Evolutionary conservation across 2,113 vertebrate genomes (phyloP), one percentile per base, ranked within the genome.

Genomic region (Turnix velox): DNA sequence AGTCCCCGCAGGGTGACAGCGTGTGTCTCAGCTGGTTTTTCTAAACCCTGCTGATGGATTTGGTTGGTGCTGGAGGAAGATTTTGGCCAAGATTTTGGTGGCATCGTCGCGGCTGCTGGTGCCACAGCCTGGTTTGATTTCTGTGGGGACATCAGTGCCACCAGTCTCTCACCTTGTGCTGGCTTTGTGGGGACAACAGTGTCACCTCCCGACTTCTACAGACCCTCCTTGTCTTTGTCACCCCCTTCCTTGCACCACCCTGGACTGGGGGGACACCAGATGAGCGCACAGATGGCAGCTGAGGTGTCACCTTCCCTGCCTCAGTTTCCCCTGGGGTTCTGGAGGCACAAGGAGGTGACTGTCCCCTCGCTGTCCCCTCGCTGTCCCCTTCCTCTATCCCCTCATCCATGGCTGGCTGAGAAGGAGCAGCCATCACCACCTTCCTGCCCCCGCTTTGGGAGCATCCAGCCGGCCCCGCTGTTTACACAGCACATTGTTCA

Each of bases 401-500:
- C 35, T 19, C 31, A n/a, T 33, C 49, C 0, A 2, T 27, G 31
- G 16, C 7, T 48, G 46, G 91, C 90, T 77, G 88, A 12, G 83
- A 69, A 75, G 89, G 84, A 91, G 76, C 51, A 0, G 76, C 0
- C 14, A 93, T 80, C 69, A 49, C 92, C 92, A 92, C 79, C 88
- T 95, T 85, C 84, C 88, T 93, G 93, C 90, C 92, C 82, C 90
- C 86, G 6, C 6, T 61, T 39, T 76, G 92, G 80, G 82, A 77
- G 66, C 18, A 35, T 12, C 90, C 87, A 54, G 92, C 67, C 31
- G 91, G 85, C 46, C 49, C 5, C 15, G 16, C 73, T 96, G 96
- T 96, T 96, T 96, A 96, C 59, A 92, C 59, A 94, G 94, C 94
- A 88, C 94, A 91, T 96, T 96, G 96, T 96, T 96, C 94, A 84